These are phyloP conservation scores for Trilocha varians DNA, from an alignment of 2,888 invertebrate species.

Conservation along the genomic window DNA sequence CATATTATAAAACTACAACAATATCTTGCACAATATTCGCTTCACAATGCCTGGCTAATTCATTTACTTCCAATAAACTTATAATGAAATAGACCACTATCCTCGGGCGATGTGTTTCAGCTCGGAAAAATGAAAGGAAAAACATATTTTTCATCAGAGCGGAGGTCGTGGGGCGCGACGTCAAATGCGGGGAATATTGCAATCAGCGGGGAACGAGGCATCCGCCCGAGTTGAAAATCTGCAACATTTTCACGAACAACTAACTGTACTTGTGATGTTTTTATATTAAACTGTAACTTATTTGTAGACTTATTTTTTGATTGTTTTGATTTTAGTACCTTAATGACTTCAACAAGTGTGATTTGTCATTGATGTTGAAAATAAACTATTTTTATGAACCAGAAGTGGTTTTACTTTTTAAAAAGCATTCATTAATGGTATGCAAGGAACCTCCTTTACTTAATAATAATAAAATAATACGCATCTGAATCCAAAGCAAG, in stretches of 20 bases:
- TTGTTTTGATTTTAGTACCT: background rate
- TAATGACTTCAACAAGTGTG: too few species aligned
- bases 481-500: too few species aligned
- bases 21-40: background rate
- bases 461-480: too few species aligned
- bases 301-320: background rate
- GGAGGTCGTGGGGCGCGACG: constrained; percentile 28
- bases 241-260: constrained; percentile 22
- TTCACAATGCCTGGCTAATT: constrained; percentile 4
- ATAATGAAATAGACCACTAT: constrained; percentile 23
- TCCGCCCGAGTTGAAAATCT: constrained; percentile 20
- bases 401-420: too few species aligned
- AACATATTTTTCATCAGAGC: constrained; percentile 45
- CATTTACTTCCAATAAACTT: constrained; percentile 9
- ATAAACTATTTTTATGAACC: too few species aligned
- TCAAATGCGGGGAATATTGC: constrained; percentile 32
- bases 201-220: constrained; percentile 25
- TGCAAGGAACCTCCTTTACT: too few species aligned
- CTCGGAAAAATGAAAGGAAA: constrained; percentile 20
- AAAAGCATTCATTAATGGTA: too few species aligned
- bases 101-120: constrained; percentile 18
- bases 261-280: background rate
- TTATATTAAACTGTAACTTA: background rate
- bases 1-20: background rate
- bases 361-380: too few species aligned